A percentile compares a stretch with the other conserved stretches of the same genome.
Evolutionary conservation across 2,797 vertebrate species (phyloP).

Genomic region (Fundulus diaphanus): DNA sequence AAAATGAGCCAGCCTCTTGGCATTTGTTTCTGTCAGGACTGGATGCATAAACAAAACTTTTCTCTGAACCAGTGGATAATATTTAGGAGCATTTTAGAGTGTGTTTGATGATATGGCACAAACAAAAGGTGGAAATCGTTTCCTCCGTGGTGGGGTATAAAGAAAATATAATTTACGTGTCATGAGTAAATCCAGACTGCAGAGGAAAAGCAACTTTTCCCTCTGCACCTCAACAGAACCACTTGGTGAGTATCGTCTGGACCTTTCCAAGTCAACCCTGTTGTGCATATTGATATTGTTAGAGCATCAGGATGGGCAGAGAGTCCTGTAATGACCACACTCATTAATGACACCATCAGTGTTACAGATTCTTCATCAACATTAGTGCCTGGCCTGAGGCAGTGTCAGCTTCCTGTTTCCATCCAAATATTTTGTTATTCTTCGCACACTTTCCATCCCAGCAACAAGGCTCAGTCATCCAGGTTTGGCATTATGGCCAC

Average conservation of each 20-base stretch:
- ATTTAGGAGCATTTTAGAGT: not conserved
- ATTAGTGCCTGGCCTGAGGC: slow-evolving; percentile 45
- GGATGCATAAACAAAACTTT: not conserved
- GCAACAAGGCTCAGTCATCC: slow-evolving; percentile 9
- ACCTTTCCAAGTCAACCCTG: slow-evolving; percentile 4
- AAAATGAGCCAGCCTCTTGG: not conserved
- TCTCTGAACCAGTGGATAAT: not conserved
- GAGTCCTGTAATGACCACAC: slow-evolving; percentile 31
- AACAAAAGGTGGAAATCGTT: not conserved
- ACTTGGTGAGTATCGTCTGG: slow-evolving; percentile 4
- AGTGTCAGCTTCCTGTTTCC: slow-evolving; percentile 25
- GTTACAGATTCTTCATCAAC: slow-evolving; percentile 37
- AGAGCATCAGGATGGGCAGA: slow-evolving; percentile 23
- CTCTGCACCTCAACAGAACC: slow-evolving; percentile 13
- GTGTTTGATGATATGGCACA: not conserved
- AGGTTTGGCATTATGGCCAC: slow-evolving; percentile 40
- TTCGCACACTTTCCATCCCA: slow-evolving; percentile 7
- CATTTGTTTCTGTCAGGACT: not conserved
- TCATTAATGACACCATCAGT: slow-evolving; percentile 48
- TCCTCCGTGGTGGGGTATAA: not conserved
- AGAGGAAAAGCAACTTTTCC: not conserved
- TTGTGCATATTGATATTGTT: slow-evolving; percentile 41
- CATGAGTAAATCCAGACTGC: not conserved
- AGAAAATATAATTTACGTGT: not conserved
- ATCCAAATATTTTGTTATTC: slow-evolving; percentile 39